These are phyloP conservation scores for Epinephelus coioides DNA, from an alignment of 2,797 vertebrate genomes.

Conservation along the genomic window DNA sequence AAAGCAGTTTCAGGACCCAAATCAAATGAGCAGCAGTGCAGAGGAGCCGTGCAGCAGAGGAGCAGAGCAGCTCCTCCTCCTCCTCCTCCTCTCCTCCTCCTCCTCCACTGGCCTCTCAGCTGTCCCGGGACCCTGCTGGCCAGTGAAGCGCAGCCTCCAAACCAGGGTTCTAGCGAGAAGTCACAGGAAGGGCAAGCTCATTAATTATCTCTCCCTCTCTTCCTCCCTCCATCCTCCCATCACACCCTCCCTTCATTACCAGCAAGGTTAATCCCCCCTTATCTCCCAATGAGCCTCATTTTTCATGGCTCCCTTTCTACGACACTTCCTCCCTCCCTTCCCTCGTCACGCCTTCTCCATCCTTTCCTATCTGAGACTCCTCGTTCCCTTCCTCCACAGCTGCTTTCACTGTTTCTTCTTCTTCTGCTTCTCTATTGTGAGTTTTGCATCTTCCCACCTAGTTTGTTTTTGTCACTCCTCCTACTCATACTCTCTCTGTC, in stretches of 20 bases:
- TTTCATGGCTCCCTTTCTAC: constrained; percentile 84
- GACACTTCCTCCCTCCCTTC: constrained; percentile 49
- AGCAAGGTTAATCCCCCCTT: constrained; percentile 94
- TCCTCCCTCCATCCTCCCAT: constrained; percentile 67
- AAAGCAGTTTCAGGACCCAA: constrained; percentile 6
- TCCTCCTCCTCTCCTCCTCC: neutral
- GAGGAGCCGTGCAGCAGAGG: constrained; percentile 30
- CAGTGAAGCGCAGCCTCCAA: constrained; percentile 70
- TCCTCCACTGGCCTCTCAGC: constrained; percentile 12
- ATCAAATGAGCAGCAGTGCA: constrained; percentile 28
- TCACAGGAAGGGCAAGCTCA: constrained; percentile 87
- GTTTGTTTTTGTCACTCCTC: neutral
- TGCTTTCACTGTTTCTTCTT: constrained; percentile 13
- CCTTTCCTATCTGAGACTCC: neutral
- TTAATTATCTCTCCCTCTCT: constrained; percentile 89
- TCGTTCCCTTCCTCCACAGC: constrained; percentile 13
- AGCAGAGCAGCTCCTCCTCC: neutral
- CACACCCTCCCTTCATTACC: constrained; percentile 90
- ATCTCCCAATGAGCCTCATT: constrained; percentile 87
- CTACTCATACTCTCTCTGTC: neutral
- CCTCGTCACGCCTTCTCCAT: constrained; percentile 21
- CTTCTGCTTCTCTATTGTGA: neutral
- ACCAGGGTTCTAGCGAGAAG: constrained; percentile 72
- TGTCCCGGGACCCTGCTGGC: constrained; percentile 72
- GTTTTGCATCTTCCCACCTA: constrained; percentile 18